A percentile compares a stretch with the other conserved stretches of the same genome.
phyloP scores from a whole-genome alignment of 2,888 invertebrate genomes.

The Trachelus iudaicus region DNA sequence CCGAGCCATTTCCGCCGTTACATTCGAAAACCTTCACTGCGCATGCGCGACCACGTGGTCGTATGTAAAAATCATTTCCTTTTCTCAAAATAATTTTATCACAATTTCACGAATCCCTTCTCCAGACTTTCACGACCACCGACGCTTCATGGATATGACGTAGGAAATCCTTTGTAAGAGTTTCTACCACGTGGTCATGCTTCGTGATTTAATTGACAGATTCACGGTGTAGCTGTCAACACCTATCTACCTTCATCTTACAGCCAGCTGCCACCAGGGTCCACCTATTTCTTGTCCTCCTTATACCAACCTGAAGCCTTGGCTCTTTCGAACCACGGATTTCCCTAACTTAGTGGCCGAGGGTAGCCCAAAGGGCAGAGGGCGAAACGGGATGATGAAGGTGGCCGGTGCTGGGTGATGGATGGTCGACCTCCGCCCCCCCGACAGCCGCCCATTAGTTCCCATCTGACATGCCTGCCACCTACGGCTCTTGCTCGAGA shows the following conservation, averaged over 20 bases:
- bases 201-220: constrained; percentile 25
- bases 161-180: background rate
- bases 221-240: constrained; percentile 27
- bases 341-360: constrained; percentile 34
- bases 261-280: constrained; percentile 21
- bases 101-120: background rate
- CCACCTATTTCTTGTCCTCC: constrained; percentile 27
- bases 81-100: background rate
- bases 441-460: constrained; percentile 46
- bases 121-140: background rate
- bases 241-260: constrained; percentile 28
- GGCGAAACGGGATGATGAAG: constrained; percentile 39
- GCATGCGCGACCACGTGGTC: background rate
- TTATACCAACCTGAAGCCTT: constrained; percentile 17
- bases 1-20: background rate
- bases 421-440: constrained; percentile 46
- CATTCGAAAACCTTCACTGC: background rate
- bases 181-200: background rate
- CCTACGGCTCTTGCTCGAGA: constrained; percentile 13
- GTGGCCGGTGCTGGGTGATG: constrained; percentile 41
- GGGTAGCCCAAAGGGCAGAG: constrained; percentile 16
- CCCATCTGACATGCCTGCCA: constrained; percentile 38
- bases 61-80: background rate
- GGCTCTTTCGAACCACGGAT: constrained; percentile 29
- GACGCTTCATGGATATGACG: background rate